phyloP scores from a whole-genome alignment of 2,113 vertebrate species.

The Hippolais icterina region DNA sequence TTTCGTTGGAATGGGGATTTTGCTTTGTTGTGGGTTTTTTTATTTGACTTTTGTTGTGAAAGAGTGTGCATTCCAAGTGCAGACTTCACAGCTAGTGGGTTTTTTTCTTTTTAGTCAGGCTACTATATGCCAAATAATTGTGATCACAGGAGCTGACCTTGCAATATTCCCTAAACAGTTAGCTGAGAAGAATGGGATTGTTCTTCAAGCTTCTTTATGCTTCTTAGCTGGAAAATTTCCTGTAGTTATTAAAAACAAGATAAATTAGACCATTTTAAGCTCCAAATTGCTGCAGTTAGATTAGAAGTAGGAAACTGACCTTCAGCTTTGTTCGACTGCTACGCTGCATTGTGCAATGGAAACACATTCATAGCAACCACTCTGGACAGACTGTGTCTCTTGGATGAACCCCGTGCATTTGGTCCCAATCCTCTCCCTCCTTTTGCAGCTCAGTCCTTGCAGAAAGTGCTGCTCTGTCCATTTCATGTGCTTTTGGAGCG shows the following conservation, averaged over 20 bases:
- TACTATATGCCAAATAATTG: not conserved
- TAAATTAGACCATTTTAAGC: not conserved
- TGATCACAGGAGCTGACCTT: not conserved
- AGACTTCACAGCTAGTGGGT: not conserved
- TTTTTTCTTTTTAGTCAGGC: not conserved
- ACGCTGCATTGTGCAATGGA: not conserved
- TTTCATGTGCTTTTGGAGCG: not conserved
- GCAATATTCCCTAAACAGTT: not conserved
- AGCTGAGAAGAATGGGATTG: not conserved
- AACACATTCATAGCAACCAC: not conserved
- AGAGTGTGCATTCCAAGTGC: not conserved
- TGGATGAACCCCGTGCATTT: accelerated
- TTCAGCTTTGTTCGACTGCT: not conserved
- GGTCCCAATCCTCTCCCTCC: not conserved
- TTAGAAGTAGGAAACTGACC: not conserved
- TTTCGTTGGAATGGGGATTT: accelerated
- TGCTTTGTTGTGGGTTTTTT: not conserved
- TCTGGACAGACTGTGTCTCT: not conserved
- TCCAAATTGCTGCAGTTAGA: not conserved
- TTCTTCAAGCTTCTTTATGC: not conserved
- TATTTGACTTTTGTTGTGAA: not conserved
- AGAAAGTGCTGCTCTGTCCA: not conserved
- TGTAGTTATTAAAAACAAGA: slow-evolving; percentile 4
- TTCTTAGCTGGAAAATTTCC: not conserved
- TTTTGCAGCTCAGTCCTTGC: not conserved